Percentiles rank a stretch among this genome's conserved stretches.
phyloP scores from a whole-genome alignment of 2,113 vertebrate species.

The Okapia johnstoni region DNA sequence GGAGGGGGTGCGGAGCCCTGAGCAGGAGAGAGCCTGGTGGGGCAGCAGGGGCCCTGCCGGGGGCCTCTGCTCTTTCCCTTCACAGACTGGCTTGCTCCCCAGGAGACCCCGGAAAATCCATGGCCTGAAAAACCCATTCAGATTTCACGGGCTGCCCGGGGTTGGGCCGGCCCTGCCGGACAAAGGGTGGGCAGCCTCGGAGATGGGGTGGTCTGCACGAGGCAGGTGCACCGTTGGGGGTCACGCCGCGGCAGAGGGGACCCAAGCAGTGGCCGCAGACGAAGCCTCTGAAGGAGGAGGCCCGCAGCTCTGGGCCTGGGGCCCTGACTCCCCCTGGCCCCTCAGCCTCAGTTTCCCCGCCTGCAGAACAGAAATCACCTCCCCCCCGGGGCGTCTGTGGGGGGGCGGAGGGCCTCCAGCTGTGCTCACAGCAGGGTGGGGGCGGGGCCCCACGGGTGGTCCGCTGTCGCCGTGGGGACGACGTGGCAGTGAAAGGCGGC shows the following conservation, averaged over 20 bases:
- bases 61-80: not conserved
- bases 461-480: not conserved
- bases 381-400: rapidly evolving
- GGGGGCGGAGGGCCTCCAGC: not conserved
- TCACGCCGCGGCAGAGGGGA: rapidly evolving
- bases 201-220: not conserved
- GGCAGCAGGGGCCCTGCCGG: not conserved
- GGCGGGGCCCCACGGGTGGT: rapidly evolving
- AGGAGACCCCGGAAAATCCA: not conserved
- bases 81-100: not conserved
- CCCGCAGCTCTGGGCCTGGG: not conserved
- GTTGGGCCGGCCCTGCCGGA: rapidly evolving
- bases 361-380: not conserved
- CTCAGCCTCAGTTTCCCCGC: slow-evolving; percentile 29
- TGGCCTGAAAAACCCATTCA: not conserved
- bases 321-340: not conserved
- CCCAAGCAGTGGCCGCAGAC: rapidly evolving
- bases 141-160: not conserved
- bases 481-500: not conserved
- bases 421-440: not conserved
- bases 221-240: rapidly evolving
- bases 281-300: not conserved
- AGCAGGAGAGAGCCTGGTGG: not conserved
- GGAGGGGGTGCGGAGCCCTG: not conserved
- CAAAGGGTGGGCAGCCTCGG: not conserved